Evolutionary conservation across 2,888 invertebrate genomes (phyloP).

Genomic region (Phengaris alcon): DNA sequence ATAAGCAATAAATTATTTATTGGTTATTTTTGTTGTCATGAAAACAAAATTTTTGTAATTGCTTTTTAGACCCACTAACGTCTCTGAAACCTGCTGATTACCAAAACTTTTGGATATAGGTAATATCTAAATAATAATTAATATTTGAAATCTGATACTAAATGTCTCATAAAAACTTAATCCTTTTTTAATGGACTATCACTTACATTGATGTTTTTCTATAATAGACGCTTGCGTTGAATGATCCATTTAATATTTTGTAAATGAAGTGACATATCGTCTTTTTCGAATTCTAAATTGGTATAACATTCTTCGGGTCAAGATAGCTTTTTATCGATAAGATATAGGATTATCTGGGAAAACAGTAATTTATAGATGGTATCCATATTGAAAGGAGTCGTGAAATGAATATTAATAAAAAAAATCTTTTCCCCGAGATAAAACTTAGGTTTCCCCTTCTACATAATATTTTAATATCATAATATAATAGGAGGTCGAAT

Average conservation of each 20-base stretch:
- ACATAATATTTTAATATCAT: too few species aligned
- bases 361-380: background rate
- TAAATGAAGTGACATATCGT: background rate
- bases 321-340: background rate
- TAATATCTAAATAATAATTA: too few species aligned
- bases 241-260: background rate
- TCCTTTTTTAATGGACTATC: too few species aligned
- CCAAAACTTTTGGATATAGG: too few species aligned
- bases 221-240: background rate
- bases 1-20: too few species aligned
- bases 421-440: background rate
- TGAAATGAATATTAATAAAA: background rate
- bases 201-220: too few species aligned
- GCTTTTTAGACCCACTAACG: too few species aligned
- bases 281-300: constrained; percentile 5
- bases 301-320: background rate
- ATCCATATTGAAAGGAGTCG: background rate
- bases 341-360: background rate
- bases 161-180: too few species aligned
- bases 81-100: too few species aligned
- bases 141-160: too few species aligned
- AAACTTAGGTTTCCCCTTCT: background rate
- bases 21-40: background rate
- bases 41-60: background rate
- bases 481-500: too few species aligned